These are phyloP conservation scores for Pyrrhura leucotis DNA, from an alignment of 2,797 vertebrate genomes.

Conservation along the genomic window DNA sequence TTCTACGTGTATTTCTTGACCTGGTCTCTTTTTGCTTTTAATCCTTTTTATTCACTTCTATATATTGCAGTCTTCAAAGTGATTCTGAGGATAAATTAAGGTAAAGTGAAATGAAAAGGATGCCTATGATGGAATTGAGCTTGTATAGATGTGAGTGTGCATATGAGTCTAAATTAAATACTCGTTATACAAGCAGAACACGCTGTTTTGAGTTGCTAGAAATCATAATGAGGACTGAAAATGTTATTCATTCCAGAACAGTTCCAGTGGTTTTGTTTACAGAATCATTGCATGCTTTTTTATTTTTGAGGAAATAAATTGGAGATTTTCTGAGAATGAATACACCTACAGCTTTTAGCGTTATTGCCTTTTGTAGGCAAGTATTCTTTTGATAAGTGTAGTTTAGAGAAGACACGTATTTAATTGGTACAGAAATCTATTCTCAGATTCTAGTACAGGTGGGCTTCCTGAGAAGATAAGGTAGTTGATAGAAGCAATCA, in stretches of 20 bases:
- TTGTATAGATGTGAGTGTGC: neutral
- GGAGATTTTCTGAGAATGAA: neutral
- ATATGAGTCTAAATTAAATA: constrained; percentile 22
- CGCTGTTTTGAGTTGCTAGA: neutral
- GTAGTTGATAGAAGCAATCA: neutral
- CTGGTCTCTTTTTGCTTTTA: neutral
- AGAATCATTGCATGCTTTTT: neutral
- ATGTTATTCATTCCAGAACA: neutral
- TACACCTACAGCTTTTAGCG: neutral
- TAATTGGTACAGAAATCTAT: neutral
- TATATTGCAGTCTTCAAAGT: neutral
- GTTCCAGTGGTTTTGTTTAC: neutral
- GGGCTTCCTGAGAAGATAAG: neutral
- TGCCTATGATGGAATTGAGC: neutral
- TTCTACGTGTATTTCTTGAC: neutral
- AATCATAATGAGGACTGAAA: constrained; percentile 31
- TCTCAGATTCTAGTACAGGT: neutral
- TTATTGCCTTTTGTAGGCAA: neutral
- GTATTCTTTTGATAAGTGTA: neutral
- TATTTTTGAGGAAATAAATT: neutral
- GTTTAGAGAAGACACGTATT: neutral
- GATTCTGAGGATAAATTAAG: constrained; percentile 26
- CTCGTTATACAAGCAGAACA: constrained; percentile 35
- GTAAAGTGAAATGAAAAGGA: constrained; percentile 30
- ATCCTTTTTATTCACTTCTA: neutral